Evolutionary conservation across 1,140 invertebrate genomes (phyloP).

Genomic region (Alviniconcha marisindica): DNA sequence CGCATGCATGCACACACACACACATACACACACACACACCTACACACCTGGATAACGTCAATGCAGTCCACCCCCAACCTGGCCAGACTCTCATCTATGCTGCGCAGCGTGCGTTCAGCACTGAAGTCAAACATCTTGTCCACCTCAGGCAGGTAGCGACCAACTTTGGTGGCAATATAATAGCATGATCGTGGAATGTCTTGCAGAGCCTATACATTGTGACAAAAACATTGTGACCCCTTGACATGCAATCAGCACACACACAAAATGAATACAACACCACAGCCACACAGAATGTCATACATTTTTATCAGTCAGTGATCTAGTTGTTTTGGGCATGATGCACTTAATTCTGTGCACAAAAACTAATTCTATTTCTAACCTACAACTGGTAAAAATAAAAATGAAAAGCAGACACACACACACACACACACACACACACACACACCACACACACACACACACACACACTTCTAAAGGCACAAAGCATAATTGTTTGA

Average conservation of each 20-base stretch:
- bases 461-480: slow-evolving; percentile 1
- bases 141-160: slow-evolving; percentile 86
- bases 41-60: slow-evolving; percentile 86
- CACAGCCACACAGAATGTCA: too few species aligned
- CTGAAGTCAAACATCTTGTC: slow-evolving; percentile 93
- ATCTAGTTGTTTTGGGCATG: too few species aligned
- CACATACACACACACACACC: too few species aligned
- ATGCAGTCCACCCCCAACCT: slow-evolving; percentile 88
- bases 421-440: neutral
- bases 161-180: slow-evolving; percentile 95
- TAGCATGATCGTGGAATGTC: slow-evolving; percentile 88
- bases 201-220: slow-evolving; percentile 81
- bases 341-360: too few species aligned
- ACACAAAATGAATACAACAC: too few species aligned
- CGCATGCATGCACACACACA: too few species aligned
- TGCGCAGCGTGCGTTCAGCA: slow-evolving; percentile 83
- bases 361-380: too few species aligned
- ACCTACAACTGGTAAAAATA: too few species aligned
- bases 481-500: too few species aligned
- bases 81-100: slow-evolving; percentile 87
- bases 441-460: neutral
- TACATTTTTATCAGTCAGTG: too few species aligned
- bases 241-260: too few species aligned
- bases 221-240: too few species aligned
- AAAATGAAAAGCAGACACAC: neutral